Base-by-base conservation (phyloP, 1,140 invertebrate species). In the Pissodes strobi region DNA sequence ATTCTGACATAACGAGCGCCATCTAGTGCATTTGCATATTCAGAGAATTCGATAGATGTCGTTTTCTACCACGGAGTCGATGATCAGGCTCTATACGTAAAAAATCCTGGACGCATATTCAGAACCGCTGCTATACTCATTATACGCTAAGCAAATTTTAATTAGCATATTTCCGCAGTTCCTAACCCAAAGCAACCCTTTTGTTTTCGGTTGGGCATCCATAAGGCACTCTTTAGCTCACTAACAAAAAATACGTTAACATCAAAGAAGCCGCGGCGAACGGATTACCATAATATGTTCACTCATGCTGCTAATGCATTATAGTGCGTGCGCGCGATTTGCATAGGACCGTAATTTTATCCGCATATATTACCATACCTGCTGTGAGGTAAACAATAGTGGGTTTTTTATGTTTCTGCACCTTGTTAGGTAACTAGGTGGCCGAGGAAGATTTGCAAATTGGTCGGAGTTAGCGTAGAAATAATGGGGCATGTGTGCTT, bases 351-450 rank as follows among this genome's bases (percentile, higher is more conserved):
- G 56, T 59, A 59, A 59, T 59, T 48, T 37, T 21, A 59, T 46
- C 43, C 56, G 43, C 41, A 46, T 59, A 46, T 21, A 59, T 59
- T 59, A 59, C 41, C 56, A 59, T 59, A 48, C 56, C 56, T 41
- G 43, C 56, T 48, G 56, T 37, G 43, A 41, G 56, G 41, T 59
- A 45, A 59, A 59, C 56, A 59, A 59, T 59, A 25, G 56, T 34
- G 22, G 22, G 18, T 59, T 59, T 48, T 59, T 59, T 59, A 59
- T 48, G 27, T 59, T 59, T 59, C 56, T 59, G 56, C 56, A 59
- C 56, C 56, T 59, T 59, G 56, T 59, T 59, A 59, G 56, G 43
- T 59, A 59, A 48, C 56, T 59, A 59, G 56, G 56, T 59, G 56
- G 56, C 43, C 56, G 56, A 30, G 19, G 56, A 17, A 22, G 22